These are phyloP conservation scores for Leptinotarsa defecta DNA, from an alignment of 1,140 invertebrate genomes.

Conservation along the genomic window DNA sequence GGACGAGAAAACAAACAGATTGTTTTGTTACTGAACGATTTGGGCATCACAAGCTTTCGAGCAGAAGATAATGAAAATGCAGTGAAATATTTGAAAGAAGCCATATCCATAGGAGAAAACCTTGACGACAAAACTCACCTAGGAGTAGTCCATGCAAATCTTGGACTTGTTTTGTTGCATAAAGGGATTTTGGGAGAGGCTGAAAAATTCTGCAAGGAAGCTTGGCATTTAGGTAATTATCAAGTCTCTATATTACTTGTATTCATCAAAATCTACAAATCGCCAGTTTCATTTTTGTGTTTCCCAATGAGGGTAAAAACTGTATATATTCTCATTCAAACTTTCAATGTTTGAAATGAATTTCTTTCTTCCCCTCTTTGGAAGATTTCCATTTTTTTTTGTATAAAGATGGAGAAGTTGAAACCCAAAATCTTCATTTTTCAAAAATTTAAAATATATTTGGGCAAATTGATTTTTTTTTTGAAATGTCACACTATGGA, in stretches of 20 bases:
- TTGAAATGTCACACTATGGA: too few species aligned
- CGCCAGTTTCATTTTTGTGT: too few species aligned
- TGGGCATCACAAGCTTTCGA: slow-evolving; percentile 74
- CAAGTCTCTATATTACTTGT: neutral
- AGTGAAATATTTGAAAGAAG: slow-evolving; percentile 71
- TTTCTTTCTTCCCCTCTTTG: too few species aligned
- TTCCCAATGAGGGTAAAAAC: too few species aligned
- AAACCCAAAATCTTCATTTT: too few species aligned
- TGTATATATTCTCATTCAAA: too few species aligned
- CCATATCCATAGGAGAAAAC: slow-evolving; percentile 68
- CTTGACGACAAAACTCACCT: slow-evolving; percentile 70
- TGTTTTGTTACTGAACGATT: slow-evolving; percentile 81
- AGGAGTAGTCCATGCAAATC: slow-evolving; percentile 78
- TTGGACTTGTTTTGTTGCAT: slow-evolving; percentile 79
- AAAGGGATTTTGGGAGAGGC: slow-evolving; percentile 73
- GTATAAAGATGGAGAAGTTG: too few species aligned
- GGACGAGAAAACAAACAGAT: slow-evolving; percentile 73
- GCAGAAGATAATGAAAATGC: slow-evolving; percentile 71
- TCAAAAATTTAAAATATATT: too few species aligned
- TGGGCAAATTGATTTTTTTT: too few species aligned
- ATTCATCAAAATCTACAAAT: too few species aligned
- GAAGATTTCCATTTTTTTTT: too few species aligned
- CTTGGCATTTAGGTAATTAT: slow-evolving; percentile 66
- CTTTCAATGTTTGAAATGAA: too few species aligned
- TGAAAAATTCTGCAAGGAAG: slow-evolving; percentile 71